phyloP scores from a whole-genome alignment of 2,888 invertebrate genomes.

The Galerucella calmariensis region DNA sequence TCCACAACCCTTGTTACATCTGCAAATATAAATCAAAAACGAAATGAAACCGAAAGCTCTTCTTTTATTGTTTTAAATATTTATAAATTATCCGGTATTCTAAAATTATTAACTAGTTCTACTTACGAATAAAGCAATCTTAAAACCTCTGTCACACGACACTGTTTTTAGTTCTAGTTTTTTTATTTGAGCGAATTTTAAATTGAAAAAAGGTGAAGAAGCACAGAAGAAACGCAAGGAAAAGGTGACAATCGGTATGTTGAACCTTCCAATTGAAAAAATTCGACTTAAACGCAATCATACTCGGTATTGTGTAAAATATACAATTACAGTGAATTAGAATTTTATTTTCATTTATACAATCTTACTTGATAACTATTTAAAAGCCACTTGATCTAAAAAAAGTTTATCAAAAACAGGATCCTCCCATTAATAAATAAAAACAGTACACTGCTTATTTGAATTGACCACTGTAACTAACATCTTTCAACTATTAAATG shows the following conservation, averaged over 20 bases:
- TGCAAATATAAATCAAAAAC: slow-evolving; percentile 6
- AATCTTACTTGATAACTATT: not conserved
- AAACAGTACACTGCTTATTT: not conserved
- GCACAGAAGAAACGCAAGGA: too few species aligned
- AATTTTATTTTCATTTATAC: not conserved
- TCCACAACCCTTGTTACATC: not conserved
- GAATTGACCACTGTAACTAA: not conserved
- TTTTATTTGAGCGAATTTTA: too few species aligned
- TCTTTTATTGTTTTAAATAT: not conserved
- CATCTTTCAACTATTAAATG: not conserved
- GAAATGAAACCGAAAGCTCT: not conserved
- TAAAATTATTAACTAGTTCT: not conserved
- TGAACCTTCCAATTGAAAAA: too few species aligned
- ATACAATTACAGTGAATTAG: not conserved
- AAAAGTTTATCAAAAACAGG: too few species aligned
- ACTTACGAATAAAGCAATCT: not conserved
- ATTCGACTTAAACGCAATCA: not conserved
- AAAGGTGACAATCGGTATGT: too few species aligned
- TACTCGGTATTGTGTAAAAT: not conserved
- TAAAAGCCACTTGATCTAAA: not conserved
- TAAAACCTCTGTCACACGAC: too few species aligned
- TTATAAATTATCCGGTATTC: not conserved
- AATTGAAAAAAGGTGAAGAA: too few species aligned
- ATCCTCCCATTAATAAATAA: not conserved
- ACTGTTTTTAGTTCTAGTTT: too few species aligned